Evolutionary conservation across 2,888 invertebrate species (phyloP), one percentile per base, ranked within the genome.

Genomic region (Reticulitermes lucifugus): DNA sequence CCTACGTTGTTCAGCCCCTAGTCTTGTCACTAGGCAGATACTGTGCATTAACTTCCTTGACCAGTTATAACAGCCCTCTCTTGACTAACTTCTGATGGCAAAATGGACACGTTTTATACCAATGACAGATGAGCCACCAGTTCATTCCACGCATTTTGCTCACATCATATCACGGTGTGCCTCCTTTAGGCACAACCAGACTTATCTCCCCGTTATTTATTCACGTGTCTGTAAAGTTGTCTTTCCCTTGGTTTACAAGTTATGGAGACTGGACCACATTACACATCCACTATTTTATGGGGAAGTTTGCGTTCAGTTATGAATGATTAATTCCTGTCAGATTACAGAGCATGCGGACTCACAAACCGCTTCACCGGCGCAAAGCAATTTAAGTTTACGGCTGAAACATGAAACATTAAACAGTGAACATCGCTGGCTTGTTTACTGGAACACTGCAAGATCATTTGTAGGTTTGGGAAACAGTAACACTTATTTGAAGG

Each of bases 291-390:
- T 21, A 21, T 21, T 60, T 22, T 22, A 60, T 60, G 60, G 60
- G 29, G 29, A 71, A 35, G 14, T 75, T 75, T 75, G 43, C 21
- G 35, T 43, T 43, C 75, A 75, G 22, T 75, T 75, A 75, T 75
- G 75, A 75, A 75, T 75, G 75, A 75, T 75, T 75, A 75, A 46
- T 75, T 75, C 43, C 43, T 43, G 75, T 75, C 75, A 75, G 41
- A 75, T 6, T 29, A n/a, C 22, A 25, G 71, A 35, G 35, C 46
- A 75, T 43, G 75, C 21, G 43, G 35, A 29, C 14, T 29, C 43
- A 46, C n/a, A 75, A 43, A 71, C 71, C 18, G 2, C 29, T 75
- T 35, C 75, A 41, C 35, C 46, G 21, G 21, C 18, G 75, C 35
- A 75, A 75, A 75, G 75, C 35, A 75, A 75, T 75, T 75, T 75